Percentiles rank a stretch among this genome's conserved stretches.
Conservation (phyloP, 23 tunicate species). For the Trididemnum miniatum region DNA sequence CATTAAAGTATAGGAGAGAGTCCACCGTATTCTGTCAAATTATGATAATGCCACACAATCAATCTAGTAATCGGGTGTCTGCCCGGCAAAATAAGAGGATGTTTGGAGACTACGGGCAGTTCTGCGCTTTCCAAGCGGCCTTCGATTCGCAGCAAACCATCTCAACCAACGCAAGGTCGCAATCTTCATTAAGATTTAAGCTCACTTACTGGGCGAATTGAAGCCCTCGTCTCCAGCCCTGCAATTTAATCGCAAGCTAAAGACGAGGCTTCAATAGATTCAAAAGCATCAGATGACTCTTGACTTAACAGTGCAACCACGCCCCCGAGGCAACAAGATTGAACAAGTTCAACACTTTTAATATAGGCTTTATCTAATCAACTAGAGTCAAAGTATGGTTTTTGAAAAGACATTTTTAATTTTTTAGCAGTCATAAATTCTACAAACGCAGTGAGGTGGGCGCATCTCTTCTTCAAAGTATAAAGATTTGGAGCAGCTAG, state of each 20-base stretch:
- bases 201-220: too few species aligned
- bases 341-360: too few species aligned
- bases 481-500: not conserved
- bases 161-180: not conserved
- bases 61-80: not conserved
- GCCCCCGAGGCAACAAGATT: not conserved
- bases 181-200: not conserved
- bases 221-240: too few species aligned
- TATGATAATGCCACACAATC: not conserved
- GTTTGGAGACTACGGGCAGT: not conserved
- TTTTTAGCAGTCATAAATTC: not conserved
- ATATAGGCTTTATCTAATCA: too few species aligned
- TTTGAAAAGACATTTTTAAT: not conserved
- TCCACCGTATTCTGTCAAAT: not conserved
- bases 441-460: not conserved
- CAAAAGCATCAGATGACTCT: too few species aligned
- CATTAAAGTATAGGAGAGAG: not conserved
- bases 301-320: too few species aligned
- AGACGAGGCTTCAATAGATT: too few species aligned
- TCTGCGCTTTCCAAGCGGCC: not conserved
- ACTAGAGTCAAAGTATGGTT: too few species aligned
- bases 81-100: not conserved
- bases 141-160: not conserved
- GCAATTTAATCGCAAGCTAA: too few species aligned
- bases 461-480: not conserved